Conservation (phyloP, 1,140 invertebrate species). For the Proctacanthus coquilletti region DNA sequence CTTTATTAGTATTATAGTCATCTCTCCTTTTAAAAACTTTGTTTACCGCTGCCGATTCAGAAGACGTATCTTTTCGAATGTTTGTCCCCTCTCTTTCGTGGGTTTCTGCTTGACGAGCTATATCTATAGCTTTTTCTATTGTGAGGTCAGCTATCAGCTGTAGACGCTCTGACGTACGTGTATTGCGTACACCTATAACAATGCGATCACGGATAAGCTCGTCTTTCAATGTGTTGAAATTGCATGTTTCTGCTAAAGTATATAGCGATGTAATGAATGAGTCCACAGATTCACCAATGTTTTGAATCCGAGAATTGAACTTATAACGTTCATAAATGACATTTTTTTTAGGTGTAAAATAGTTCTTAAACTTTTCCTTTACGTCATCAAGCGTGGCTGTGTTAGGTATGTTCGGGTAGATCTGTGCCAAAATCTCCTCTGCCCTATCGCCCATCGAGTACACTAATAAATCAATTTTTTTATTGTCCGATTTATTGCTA, state of each 20-base stretch:
- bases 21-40: too few relatives aligned
- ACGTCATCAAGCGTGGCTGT: constrained; percentile 10
- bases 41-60: too few relatives aligned
- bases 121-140: constrained; percentile 7
- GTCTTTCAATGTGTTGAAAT: constrained; percentile 7
- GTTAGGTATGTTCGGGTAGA: too few relatives aligned
- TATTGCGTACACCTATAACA: constrained; percentile 7
- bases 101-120: constrained; percentile 3
- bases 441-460: too few relatives aligned
- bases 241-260: constrained; percentile 8
- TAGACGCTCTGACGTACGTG: constrained; percentile 4
- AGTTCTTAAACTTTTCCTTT: constrained; percentile 13
- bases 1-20: background rate
- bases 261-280: constrained; percentile 8
- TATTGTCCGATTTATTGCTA: too few relatives aligned
- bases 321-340: constrained; percentile 7
- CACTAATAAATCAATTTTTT: too few relatives aligned
- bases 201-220: constrained; percentile 9
- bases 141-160: constrained; percentile 6
- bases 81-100: background rate
- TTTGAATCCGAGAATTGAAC: constrained; percentile 11
- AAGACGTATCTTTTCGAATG: constrained; percentile 1
- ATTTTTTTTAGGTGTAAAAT: constrained; percentile 26
- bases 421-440: too few relatives aligned
- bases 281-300: constrained; percentile 8